Base-by-base conservation (phyloP, 92 coral and sea anemone species). In the Porites lobata region DNA sequence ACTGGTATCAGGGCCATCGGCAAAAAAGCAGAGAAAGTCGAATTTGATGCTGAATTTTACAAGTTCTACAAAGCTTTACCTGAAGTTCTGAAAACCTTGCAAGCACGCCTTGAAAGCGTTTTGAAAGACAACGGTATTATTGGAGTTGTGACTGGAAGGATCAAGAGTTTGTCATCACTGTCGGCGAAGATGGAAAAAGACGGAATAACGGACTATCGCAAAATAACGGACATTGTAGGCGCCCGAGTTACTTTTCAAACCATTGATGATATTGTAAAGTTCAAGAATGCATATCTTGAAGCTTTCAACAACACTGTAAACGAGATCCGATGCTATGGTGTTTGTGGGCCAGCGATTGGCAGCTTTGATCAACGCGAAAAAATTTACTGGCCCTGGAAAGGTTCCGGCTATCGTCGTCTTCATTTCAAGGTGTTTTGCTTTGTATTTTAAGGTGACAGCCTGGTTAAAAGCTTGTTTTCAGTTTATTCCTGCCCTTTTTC, bases 271-370 rank as follows among this genome's bases (percentile, higher is more conserved):
- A 86, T 78, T 21, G 58, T 8, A 0, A 65, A 19, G 77, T 86
- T 86, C 85, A 86, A 79, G 65, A 3, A 19, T 14, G 56, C 72
- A 6, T 86, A 77, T 20, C 62, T 73, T 1, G 6, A 18, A 4
- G 59, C 43, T 6, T 78, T 66, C 51, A 70, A 86, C 58, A n/a
- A 69, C 24, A 32, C 65, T 1, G 69, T 86, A 6, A 14, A 43
- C 8, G 90, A 86, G 69, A 86, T 86, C 58, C 76, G 90, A 32
- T 86, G 90, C 63, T 86, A 86, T 29, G 90, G 90, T 47, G 69
- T 77, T 5, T 86, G 90, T 63, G 90, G 90, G 10, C 90, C 90
- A 38, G 85, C 66, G 26, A 66, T 78, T 19, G 85, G 79, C 32
- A 52, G 26, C 67, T 58, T 15, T 4, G 85, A 86, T 62, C 75